A percentile compares a stretch with the other conserved stretches of the same genome.
Conservation (phyloP, 2,113 vertebrate genomes). For the Eonycteris spelaea region DNA sequence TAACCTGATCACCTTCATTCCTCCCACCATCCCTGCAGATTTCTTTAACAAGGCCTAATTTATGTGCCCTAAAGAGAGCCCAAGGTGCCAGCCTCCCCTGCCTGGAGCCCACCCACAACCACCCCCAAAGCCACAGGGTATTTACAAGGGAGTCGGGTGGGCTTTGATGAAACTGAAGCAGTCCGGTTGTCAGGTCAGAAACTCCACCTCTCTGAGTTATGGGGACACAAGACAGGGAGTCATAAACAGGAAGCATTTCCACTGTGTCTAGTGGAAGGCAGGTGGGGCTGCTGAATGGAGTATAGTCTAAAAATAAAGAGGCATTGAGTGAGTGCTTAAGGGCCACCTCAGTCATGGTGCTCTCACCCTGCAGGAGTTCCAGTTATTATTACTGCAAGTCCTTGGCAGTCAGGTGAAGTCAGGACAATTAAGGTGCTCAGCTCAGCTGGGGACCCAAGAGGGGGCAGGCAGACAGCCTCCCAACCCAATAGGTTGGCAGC, state of each 20-base stretch:
- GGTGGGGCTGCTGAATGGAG: neutral
- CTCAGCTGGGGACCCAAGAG: neutral
- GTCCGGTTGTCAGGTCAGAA: slow-evolving; percentile 31
- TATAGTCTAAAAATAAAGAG: neutral
- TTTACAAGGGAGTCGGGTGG: neutral
- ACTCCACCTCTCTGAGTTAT: slow-evolving; percentile 28
- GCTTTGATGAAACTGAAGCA: slow-evolving; percentile 14
- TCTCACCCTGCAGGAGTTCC: neutral
- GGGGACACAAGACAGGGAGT: neutral
- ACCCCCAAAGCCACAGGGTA: neutral
- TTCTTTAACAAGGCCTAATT: slow-evolving; percentile 52
- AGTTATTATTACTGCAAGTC: neutral
- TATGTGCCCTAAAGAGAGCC: neutral
- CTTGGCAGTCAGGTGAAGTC: neutral
- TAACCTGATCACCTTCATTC: slow-evolving; percentile 60
- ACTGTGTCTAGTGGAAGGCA: neutral
- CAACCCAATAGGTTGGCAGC: no score
- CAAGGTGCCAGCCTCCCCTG: neutral
- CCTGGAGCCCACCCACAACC: neutral
- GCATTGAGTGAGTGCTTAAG: neutral
- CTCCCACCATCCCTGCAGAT: neutral
- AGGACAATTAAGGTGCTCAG: neutral
- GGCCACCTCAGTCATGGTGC: neutral
- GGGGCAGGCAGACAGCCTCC: neutral
- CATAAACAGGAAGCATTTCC: slow-evolving; percentile 62